These are phyloP conservation scores for Dermatophagoides farinae DNA, from an alignment of 1,140 invertebrate species.

Conservation along the genomic window DNA sequence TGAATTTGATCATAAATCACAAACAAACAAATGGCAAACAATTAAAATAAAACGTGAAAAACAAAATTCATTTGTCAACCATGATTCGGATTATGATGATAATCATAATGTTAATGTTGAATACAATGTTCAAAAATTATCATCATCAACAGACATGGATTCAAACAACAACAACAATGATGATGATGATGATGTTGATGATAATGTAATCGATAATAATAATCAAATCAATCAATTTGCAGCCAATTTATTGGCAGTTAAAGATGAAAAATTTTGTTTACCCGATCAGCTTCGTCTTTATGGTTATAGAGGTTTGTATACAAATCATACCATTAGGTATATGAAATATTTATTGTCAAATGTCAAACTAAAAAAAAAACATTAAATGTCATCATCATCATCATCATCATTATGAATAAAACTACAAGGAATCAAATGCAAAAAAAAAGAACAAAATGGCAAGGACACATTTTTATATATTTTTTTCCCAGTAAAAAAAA, in stretches of 20 bases:
- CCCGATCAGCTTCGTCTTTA: conserved; percentile 2
- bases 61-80: conserved; percentile 76
- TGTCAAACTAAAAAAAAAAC: too few relatives aligned
- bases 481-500: too few relatives aligned
- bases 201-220: neutral
- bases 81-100: conserved; percentile 42
- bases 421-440: too few relatives aligned
- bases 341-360: too few relatives aligned
- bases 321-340: too few relatives aligned
- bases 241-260: neutral
- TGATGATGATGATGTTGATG: neutral
- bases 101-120: neutral
- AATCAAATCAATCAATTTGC: too few relatives aligned
- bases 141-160: neutral
- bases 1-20: neutral
- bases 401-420: too few relatives aligned
- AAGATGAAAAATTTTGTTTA: neutral
- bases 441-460: too few relatives aligned
- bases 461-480: too few relatives aligned
- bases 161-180: neutral
- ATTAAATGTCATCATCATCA: too few relatives aligned
- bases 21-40: too few relatives aligned
- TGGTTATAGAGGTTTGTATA: neutral
- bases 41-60: conserved; percentile 40
- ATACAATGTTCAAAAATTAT: neutral